These are phyloP conservation scores for Conomelus anceps DNA, from an alignment of 2,888 invertebrate genomes.

Conservation along the genomic window DNA sequence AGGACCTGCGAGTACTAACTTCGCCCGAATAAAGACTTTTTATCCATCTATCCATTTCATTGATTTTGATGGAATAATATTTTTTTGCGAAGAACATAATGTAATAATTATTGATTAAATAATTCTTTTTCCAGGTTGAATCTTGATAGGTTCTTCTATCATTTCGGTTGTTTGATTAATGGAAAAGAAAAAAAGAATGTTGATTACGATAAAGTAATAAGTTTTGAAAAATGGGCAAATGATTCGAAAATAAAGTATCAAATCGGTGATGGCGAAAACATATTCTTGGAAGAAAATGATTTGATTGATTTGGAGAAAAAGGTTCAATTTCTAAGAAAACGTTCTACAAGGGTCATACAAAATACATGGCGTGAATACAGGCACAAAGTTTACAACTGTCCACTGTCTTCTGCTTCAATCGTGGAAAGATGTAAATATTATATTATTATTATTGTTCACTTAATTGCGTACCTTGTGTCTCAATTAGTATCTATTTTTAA, in stretches of 20 bases:
- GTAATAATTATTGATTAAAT: too few relatives aligned
- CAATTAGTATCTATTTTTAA: too few relatives aligned
- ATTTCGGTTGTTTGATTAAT: not conserved
- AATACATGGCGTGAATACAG: not conserved
- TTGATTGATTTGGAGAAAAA: not conserved
- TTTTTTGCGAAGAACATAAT: too few relatives aligned
- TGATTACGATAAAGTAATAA: not conserved
- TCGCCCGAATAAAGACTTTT: too few relatives aligned
- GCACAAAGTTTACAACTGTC: not conserved
- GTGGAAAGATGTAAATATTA: not conserved
- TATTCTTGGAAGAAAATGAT: not conserved
- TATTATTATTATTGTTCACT: not conserved
- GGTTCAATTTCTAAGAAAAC: not conserved
- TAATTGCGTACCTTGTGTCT: not conserved
- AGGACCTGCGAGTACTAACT: too few relatives aligned
- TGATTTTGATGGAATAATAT: too few relatives aligned
- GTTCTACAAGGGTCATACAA: not conserved
- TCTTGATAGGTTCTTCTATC: not conserved
- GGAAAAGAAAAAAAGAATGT: not conserved
- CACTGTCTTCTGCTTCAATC: not conserved
- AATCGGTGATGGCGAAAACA: not conserved
- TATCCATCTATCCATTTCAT: too few relatives aligned
- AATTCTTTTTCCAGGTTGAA: not conserved
- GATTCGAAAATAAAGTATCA: not conserved
- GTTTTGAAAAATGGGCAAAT: not conserved